These are phyloP conservation scores for Alentia gelatinosa DNA, from an alignment of 2,888 invertebrate genomes.

Conservation along the genomic window DNA sequence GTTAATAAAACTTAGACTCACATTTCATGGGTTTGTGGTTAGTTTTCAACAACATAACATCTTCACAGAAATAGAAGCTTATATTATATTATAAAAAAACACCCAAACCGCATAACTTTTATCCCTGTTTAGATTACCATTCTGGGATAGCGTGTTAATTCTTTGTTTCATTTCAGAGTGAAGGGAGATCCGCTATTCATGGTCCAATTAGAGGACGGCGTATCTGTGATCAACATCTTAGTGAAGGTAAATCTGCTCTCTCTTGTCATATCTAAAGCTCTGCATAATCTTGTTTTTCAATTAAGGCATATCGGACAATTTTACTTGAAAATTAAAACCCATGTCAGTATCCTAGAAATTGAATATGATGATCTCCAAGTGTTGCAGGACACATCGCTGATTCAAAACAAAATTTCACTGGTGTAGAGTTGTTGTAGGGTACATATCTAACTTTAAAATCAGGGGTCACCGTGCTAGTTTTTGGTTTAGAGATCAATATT, in stretches of 20 bases:
- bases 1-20: not conserved
- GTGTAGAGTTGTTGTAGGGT: not conserved
- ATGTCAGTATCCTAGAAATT: not conserved
- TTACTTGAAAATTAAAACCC: not conserved
- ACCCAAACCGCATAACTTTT: not conserved
- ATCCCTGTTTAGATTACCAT: not conserved
- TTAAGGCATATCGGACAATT: not conserved
- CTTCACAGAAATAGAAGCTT: too few relatives aligned
- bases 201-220: not conserved
- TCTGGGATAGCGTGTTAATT: not conserved
- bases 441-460: too few relatives aligned
- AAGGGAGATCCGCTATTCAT: slow-evolving; percentile 21
- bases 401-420: not conserved
- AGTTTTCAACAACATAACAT: not conserved
- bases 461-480: too few relatives aligned
- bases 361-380: not conserved
- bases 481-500: too few relatives aligned
- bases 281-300: not conserved
- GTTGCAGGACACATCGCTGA: not conserved
- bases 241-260: slow-evolving; percentile 38
- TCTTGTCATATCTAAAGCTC: too few relatives aligned
- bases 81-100: too few relatives aligned
- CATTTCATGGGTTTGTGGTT: not conserved
- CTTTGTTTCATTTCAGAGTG: not conserved
- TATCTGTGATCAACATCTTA: not conserved